These are phyloP conservation scores for Dreissena rostriformis DNA, from an alignment of 1,140 invertebrate genomes.

Conservation along the genomic window DNA sequence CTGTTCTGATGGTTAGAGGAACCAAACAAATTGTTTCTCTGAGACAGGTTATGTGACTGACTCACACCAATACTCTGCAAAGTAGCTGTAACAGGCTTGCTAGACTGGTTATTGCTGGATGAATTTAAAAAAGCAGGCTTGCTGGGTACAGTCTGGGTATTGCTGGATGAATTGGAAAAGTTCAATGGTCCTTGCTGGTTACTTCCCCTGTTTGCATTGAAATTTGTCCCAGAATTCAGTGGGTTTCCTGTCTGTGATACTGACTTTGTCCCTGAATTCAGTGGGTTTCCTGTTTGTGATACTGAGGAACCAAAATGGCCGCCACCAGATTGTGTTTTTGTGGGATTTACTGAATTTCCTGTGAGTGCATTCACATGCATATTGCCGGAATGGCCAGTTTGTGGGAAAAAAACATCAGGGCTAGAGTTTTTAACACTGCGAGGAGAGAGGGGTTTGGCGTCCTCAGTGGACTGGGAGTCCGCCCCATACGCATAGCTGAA, in stretches of 20 bases:
- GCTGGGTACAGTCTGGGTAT: slow-evolving; percentile 6
- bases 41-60: slow-evolving; percentile 19
- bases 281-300: neutral
- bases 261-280: neutral
- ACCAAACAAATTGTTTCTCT: slow-evolving; percentile 33
- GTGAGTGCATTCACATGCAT: no score
- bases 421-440: slow-evolving; percentile 26
- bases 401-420: slow-evolving; percentile 29
- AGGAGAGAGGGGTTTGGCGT: slow-evolving; percentile 31
- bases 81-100: slow-evolving; percentile 18
- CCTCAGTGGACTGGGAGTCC: neutral
- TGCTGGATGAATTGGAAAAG: slow-evolving; percentile 23
- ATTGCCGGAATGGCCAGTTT: neutral
- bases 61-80: slow-evolving; percentile 7
- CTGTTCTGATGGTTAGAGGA: neutral
- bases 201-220: neutral
- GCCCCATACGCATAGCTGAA: slow-evolving; percentile 43
- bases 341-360: no score
- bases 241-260: slow-evolving; percentile 22
- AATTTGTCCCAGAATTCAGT: slow-evolving; percentile 49
- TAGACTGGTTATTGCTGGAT: slow-evolving; percentile 20
- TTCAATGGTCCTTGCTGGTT: neutral
- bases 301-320: slow-evolving; percentile 2
- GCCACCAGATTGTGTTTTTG: neutral
- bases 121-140: slow-evolving; percentile 26